Conservation (phyloP, 2,113 vertebrate species). For the Myrmecobius fasciatus region DNA sequence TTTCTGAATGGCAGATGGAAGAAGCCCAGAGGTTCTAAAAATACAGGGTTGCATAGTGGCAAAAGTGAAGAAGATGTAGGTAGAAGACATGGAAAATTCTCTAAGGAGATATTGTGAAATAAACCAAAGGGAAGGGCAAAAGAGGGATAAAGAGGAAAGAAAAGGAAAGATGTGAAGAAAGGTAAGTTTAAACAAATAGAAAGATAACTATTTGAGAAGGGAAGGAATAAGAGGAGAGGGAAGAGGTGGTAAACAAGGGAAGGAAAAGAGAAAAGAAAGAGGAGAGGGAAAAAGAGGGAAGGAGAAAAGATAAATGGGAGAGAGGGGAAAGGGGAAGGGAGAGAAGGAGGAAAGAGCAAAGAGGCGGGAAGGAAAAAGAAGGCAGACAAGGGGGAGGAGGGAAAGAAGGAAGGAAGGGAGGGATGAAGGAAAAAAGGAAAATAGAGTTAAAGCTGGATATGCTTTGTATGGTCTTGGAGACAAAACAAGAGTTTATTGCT, state of each 20-base stretch:
- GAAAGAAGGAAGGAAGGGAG: not conserved
- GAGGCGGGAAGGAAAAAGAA: not conserved
- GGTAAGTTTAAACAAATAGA: not conserved
- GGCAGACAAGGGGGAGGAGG: not conserved
- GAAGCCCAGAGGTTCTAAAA: not conserved
- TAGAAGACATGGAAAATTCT: not conserved
- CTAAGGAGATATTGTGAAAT: not conserved
- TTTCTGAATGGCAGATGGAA: not conserved
- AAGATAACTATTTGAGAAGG: not conserved
- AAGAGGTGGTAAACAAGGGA: not conserved
- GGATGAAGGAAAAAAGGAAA: not conserved
- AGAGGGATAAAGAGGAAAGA: not conserved
- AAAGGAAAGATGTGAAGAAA: not conserved
- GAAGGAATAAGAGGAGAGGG: not conserved
- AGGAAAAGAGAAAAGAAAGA: slow-evolving; percentile 25
- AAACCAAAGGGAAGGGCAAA: not conserved
- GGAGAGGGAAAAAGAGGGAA: not conserved
- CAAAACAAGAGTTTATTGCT: not conserved
- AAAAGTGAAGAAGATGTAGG: not conserved
- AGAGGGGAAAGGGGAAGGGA: not conserved
- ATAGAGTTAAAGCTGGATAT: not conserved
- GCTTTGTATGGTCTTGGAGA: not conserved
- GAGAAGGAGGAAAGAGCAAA: not conserved
- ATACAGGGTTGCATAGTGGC: not conserved
- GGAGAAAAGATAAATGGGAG: not conserved